Conservation (phyloP, 2,113 vertebrate genomes). For the Chloebia gouldiae region DNA sequence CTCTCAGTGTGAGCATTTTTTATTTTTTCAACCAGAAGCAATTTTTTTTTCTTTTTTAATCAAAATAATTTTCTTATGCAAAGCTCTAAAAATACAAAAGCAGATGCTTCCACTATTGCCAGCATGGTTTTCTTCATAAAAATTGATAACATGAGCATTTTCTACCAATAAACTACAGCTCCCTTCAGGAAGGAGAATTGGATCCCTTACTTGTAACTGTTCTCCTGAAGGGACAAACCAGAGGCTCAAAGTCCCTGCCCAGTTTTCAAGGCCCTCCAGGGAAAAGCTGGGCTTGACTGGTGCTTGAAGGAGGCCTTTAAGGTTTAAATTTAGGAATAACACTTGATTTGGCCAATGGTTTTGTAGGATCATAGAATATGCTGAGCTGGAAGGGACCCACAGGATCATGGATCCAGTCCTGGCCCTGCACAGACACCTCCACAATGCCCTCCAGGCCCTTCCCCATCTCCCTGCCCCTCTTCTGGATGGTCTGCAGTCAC, state of each 20-base stretch:
- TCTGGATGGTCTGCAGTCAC: background rate
- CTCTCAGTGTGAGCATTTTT: background rate
- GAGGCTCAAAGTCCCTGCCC: background rate
- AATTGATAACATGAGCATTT: background rate
- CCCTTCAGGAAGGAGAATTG: background rate
- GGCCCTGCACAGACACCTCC: background rate
- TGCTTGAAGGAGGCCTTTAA: background rate
- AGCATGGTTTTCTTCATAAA: background rate
- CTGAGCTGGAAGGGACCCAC: background rate
- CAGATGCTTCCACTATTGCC: background rate
- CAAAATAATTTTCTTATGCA: background rate
- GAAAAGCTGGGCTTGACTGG: background rate
- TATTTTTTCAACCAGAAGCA: background rate
- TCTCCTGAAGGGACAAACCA: background rate
- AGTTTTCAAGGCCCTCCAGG: background rate
- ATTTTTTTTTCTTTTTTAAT: background rate
- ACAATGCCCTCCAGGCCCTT: background rate
- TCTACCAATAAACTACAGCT: accelerated
- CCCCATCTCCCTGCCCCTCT: background rate
- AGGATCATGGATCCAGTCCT: accelerated
- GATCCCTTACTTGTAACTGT: background rate
- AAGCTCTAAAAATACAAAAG: background rate
- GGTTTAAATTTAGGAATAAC: background rate
- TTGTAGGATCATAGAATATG: background rate
- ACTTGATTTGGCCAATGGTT: background rate